Evolutionary conservation across 1,140 invertebrate species (phyloP), one percentile per base, ranked within the genome.

Genomic region (Eumeta japonica): DNA sequence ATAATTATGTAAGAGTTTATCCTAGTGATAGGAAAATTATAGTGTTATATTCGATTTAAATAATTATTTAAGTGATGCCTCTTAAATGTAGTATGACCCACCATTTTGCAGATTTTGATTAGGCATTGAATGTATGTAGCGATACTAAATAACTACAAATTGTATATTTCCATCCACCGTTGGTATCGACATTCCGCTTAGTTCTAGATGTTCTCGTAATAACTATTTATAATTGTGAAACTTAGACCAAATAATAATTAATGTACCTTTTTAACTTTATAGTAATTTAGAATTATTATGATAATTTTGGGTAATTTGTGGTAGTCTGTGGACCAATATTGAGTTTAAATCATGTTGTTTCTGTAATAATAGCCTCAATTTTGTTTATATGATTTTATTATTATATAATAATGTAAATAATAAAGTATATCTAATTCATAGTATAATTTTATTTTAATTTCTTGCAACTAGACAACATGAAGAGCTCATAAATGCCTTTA

Each of bases 201-300:
- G 28, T 30, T 58, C 62, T 74, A 59, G 68, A 63, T 65, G 66
- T 65, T 61, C 16, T 29, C 35, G 35, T 50, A 50, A 60, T 55
- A 52, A 55, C 64, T 63, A 68, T 66, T 73, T 68, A 72, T 74
- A 70, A 62, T 62, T 54, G 59, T 62, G 66, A 63, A 74, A 74
- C 70, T 63, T 74, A 73, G 70, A 74, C 70, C 70, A 74, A 74
- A 74, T 74, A 71, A 74, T 74, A 70, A 73, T 63, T 71, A 74
- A 67, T 65, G 66, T 74, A 71, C 68, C 64, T 74, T 71, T 37
- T 70, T 62, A 65, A 64, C 55, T 51, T 62, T n/a, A n/a, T n/a
- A n/a, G 65, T 54, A 49, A 61, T 59, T 63, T 55, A 60, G 44
- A 55, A 56, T 58, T 35, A 55, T 60, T 59, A 41, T 52, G 50